Conservation (phyloP, 2,888 invertebrate genomes). For the Gortyna flavago region DNA sequence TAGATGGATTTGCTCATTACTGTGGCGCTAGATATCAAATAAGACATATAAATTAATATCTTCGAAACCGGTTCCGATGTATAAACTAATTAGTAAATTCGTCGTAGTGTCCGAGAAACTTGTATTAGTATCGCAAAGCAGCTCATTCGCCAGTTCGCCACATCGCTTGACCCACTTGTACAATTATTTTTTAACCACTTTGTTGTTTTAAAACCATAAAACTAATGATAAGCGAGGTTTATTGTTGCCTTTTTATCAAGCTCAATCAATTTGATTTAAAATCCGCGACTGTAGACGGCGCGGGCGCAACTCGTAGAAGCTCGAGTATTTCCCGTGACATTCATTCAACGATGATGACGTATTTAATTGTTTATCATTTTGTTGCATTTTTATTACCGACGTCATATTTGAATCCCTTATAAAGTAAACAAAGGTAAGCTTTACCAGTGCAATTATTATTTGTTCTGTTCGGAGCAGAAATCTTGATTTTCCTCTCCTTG, state of each 20-base stretch:
- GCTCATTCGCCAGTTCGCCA: constrained; percentile 19
- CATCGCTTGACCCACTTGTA: constrained; percentile 59
- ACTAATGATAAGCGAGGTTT: constrained; percentile 58
- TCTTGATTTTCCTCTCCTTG: not conserved
- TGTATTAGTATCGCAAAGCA: constrained; percentile 27
- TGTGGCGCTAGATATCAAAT: constrained; percentile 10
- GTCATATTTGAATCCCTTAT: not conserved
- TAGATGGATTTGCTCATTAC: constrained; percentile 17
- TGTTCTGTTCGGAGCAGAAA: not conserved
- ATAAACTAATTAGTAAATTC: constrained; percentile 48
- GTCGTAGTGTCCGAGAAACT: constrained; percentile 28
- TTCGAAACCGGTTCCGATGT: constrained; percentile 39
- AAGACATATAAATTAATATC: constrained; percentile 7
- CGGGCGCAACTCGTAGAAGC: constrained; percentile 10
- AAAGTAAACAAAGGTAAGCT: not conserved
- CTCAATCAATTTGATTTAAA: constrained; percentile 63
- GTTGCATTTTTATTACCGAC: not conserved
- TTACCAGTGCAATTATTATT: not conserved
- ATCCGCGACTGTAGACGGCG: constrained; percentile 36
- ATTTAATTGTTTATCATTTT: constrained; percentile 18
- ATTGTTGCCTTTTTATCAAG: constrained; percentile 56
- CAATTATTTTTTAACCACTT: constrained; percentile 59
- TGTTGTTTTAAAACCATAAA: constrained; percentile 56
- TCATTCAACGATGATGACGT: constrained; percentile 15
- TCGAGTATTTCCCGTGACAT: constrained; percentile 32